A percentile compares a stretch with the other conserved stretches of the same genome.
Conservation (phyloP, 2,888 invertebrate species). For the Atherix ibis region DNA sequence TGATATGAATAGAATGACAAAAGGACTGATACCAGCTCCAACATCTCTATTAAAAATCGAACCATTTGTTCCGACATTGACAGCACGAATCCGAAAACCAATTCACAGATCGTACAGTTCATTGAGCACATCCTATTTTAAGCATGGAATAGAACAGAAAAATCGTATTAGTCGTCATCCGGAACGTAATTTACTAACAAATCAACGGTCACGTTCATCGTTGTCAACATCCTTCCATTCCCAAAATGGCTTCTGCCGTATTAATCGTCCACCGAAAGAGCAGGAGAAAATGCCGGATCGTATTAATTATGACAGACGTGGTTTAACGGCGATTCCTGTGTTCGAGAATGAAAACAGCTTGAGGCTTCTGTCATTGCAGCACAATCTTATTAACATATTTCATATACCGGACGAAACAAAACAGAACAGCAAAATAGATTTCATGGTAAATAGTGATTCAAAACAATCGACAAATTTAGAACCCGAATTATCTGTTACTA, state of each 20-base stretch:
- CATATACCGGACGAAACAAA: constrained; percentile 27
- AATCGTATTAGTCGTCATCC: constrained; percentile 8
- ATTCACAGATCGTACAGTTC: constrained; percentile 32
- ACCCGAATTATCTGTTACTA: too few species aligned
- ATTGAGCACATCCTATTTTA: constrained; percentile 24
- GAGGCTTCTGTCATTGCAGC: constrained; percentile 75
- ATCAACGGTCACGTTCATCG: constrained; percentile 17
- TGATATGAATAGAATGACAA: constrained; percentile 12
- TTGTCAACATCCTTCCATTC: constrained; percentile 20
- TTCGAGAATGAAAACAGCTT: constrained; percentile 69
- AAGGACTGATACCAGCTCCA: constrained; percentile 9
- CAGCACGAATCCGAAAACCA: constrained; percentile 25
- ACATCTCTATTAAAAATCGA: constrained; percentile 31
- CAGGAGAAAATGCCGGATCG: constrained; percentile 74
- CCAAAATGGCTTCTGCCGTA: constrained; percentile 36
- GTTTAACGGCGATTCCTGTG: constrained; percentile 63
- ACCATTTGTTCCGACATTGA: constrained; percentile 32
- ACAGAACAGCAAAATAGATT: too few species aligned
- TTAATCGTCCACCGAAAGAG: constrained; percentile 56
- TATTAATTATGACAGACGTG: constrained; percentile 72
- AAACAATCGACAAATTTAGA: too few species aligned
- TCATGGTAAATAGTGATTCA: too few species aligned
- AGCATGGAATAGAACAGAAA: constrained; percentile 11
- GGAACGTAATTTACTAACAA: constrained; percentile 11
- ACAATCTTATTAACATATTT: constrained; percentile 60